A percentile compares a stretch with the other conserved stretches of the same genome.
These are phyloP conservation scores for Carassius gibelio DNA, from an alignment of 2,113 vertebrate genomes.

Conservation along the genomic window DNA sequence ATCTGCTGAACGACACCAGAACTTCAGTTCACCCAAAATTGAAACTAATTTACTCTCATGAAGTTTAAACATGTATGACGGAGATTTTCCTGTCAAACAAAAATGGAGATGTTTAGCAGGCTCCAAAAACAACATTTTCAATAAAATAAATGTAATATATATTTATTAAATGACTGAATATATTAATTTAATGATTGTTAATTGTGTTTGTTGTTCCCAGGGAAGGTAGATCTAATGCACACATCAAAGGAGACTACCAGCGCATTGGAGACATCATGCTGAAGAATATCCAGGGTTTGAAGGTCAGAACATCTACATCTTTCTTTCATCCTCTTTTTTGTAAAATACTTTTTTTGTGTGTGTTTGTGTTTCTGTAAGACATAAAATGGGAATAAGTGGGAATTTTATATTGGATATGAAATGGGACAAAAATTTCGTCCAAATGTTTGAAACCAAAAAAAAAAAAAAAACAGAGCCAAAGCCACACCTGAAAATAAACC, in stretches of 20 bases:
- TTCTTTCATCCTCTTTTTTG: not conserved
- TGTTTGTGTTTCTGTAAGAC: too few relatives aligned
- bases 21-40: not conserved
- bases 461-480: too few relatives aligned
- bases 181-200: not conserved
- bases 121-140: not conserved
- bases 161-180: not conserved
- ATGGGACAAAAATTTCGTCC: too few relatives aligned
- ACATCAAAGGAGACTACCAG: conserved; percentile 94
- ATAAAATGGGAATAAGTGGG: too few relatives aligned
- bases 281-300: conserved; percentile 91
- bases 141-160: not conserved
- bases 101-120: not conserved
- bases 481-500: not conserved
- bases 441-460: not conserved
- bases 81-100: not conserved
- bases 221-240: conserved; percentile 96
- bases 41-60: not conserved
- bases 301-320: conserved; percentile 75
- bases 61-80: not conserved
- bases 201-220: conserved; percentile 65
- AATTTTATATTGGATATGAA: too few relatives aligned
- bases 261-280: conserved; percentile 96
- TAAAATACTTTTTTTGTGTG: too few relatives aligned
- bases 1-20: conserved; percentile 65